A percentile compares a stretch with the other conserved stretches of the same genome.
Conservation (phyloP, 2,888 invertebrate genomes). For the Caenorhabditis zanzibari region DNA sequence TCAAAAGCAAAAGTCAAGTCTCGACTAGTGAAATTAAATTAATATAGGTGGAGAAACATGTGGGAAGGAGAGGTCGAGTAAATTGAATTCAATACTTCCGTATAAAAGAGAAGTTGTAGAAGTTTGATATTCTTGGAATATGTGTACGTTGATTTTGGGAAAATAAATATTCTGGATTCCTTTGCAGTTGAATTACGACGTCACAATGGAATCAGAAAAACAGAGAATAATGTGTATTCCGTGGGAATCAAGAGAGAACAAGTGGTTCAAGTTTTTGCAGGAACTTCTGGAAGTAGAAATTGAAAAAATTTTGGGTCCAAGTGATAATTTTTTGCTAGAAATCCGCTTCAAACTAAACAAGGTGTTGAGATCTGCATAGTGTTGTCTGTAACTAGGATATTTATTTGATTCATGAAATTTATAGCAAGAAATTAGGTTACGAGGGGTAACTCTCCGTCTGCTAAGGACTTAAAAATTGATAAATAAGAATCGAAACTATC, state of each 20-base stretch:
- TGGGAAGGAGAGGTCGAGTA: background rate
- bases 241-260: slow-evolving; percentile 9
- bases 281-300: background rate
- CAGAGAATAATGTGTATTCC: slow-evolving; percentile 9
- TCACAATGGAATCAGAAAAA: slow-evolving; percentile 5
- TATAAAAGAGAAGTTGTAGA: background rate
- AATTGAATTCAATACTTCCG: slow-evolving; percentile 24
- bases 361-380: too few species aligned
- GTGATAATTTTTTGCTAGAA: background rate
- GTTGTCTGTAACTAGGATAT: too few species aligned
- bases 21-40: background rate
- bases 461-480: too few species aligned
- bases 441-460: too few species aligned
- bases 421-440: too few species aligned
- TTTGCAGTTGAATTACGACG: background rate
- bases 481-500: too few species aligned
- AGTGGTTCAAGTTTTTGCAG: slow-evolving; percentile 23
- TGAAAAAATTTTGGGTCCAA: background rate
- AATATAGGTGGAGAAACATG: slow-evolving; percentile 3
- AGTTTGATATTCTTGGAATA: background rate
- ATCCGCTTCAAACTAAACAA: too few species aligned
- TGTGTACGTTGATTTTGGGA: slow-evolving; percentile 9
- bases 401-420: too few species aligned
- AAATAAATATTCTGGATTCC: slow-evolving; percentile 3
- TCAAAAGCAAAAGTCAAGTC: slow-evolving; percentile 5